Evolutionary conservation across 2,113 vertebrate species (phyloP), one percentile per base, ranked within the genome.

Genomic region (Coptodon rendalli): DNA sequence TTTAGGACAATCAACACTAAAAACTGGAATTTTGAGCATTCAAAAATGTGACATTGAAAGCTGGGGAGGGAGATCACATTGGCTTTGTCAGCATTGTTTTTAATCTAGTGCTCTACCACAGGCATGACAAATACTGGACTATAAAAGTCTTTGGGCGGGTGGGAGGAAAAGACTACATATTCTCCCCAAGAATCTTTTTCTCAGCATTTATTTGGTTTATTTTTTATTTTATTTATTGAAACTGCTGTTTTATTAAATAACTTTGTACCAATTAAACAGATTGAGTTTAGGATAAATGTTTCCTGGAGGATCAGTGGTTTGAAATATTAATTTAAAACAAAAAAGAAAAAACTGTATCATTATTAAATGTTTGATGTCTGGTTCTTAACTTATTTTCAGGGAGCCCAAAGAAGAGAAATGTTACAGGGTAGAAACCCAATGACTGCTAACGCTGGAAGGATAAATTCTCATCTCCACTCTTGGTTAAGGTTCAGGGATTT

Each of bases 21-120:
- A 71, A 71, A 4, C 38, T 36, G 31, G 31, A 63, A 63, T 63
- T 63, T 19, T 63, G 17, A 36, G 6, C 1, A n/a, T 63, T 43
- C n/a, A 22, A 43, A 40, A 24, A 24, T 24, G n/a, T 71, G 12
- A 0, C 36, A 22, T 71, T 71, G 66, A 43, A 71, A 73, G 38
- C 8, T 14, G 14, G 38, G 38, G 38, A 45, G 8, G 7, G 5
- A 0, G 5, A 27, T 45, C 22, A 45, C 13, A 45, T 73, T 3
- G n/a, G n/a, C 38, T 16, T 0, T 43, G 22, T 45, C 40, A 73
- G 5, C 16, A 0, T 45, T 27, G 22, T 6, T 16, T 71, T 71
- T 71, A 43, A 27, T 1, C 13, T 16, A 27, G 5, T 16, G 13
- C 4, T 3, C 36, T 43, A 6, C 38, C 66, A 27, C 38, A 27